Conservation (phyloP, 2,888 invertebrate genomes). For the Dicyrtomina minuta region DNA sequence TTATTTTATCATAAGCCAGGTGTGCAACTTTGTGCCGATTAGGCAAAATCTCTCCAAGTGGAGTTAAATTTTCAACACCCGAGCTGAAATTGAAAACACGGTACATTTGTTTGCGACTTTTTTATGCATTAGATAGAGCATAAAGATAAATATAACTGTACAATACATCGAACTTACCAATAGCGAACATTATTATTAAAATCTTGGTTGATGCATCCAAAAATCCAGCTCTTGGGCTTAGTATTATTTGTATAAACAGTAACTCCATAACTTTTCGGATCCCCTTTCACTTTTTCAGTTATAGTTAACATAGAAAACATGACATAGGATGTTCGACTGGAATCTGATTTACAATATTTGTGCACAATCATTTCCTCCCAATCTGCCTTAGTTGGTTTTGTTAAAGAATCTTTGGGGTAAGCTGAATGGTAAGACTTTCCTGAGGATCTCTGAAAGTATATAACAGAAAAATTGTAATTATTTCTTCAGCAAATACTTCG, state of each 20-base stretch:
- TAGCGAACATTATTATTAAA: constrained; percentile 55
- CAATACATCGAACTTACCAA: constrained; percentile 54
- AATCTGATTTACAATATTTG: constrained; percentile 23
- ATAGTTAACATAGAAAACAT: constrained; percentile 65
- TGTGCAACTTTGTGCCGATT: constrained; percentile 60
- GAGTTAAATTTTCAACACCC: constrained; percentile 64
- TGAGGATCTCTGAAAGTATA: constrained; percentile 22
- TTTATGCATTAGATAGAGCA: too few species aligned
- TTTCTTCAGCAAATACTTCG: background rate
- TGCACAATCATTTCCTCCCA: constrained; percentile 30
- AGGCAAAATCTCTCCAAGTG: constrained; percentile 62
- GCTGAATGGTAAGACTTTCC: constrained; percentile 39
- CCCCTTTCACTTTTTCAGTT: constrained; percentile 54
- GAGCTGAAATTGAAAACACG: constrained; percentile 57
- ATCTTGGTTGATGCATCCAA: constrained; percentile 68
- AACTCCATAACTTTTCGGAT: constrained; percentile 63
- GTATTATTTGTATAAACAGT: constrained; percentile 70
- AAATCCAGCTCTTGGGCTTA: constrained; percentile 73
- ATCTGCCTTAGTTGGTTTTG: constrained; percentile 30
- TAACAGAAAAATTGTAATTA: background rate
- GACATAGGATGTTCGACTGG: constrained; percentile 57
- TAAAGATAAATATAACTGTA: too few species aligned
- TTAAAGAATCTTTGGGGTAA: constrained; percentile 21
- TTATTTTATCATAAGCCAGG: constrained; percentile 66
- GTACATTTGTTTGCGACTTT: too few species aligned